phyloP scores from a whole-genome alignment of 2,113 vertebrate species.

The Baryphthengus martii region DNA sequence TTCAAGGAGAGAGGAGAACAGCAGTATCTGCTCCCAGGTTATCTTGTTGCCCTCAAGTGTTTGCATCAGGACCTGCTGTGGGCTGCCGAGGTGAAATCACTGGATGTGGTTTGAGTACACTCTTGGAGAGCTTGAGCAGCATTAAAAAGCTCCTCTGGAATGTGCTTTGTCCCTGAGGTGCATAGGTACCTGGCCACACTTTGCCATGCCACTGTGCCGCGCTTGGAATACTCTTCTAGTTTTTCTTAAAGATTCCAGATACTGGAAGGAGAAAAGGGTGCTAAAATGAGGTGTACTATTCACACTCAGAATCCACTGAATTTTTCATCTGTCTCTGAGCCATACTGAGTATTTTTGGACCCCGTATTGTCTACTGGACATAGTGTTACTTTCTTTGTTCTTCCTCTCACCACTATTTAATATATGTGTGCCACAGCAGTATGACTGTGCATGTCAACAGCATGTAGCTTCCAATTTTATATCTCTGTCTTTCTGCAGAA shows the following conservation, averaged over 20 bases:
- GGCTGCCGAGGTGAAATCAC: not conserved
- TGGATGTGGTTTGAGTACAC: not conserved
- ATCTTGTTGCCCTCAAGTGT: not conserved
- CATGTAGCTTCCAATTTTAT: not conserved
- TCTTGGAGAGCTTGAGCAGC: not conserved
- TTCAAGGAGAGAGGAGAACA: not conserved
- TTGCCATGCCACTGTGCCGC: not conserved
- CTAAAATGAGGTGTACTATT: not conserved
- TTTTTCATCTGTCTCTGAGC: not conserved
- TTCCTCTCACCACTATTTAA: not conserved
- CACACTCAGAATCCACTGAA: not conserved
- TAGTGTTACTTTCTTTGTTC: not conserved
- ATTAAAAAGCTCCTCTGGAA: not conserved
- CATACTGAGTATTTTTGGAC: not conserved
- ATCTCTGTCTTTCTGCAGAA: not conserved
- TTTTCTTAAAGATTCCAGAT: not conserved
- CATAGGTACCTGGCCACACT: not conserved
- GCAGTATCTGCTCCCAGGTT: not conserved
- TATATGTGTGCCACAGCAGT: not conserved
- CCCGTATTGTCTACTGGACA: not conserved
- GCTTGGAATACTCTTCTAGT: not conserved
- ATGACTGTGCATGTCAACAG: not conserved
- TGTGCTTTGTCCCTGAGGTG: not conserved
- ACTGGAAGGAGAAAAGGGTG: not conserved
- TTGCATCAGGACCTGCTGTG: not conserved